Conservation (phyloP, 2,888 invertebrate species). For the Philereme vetulata region DNA sequence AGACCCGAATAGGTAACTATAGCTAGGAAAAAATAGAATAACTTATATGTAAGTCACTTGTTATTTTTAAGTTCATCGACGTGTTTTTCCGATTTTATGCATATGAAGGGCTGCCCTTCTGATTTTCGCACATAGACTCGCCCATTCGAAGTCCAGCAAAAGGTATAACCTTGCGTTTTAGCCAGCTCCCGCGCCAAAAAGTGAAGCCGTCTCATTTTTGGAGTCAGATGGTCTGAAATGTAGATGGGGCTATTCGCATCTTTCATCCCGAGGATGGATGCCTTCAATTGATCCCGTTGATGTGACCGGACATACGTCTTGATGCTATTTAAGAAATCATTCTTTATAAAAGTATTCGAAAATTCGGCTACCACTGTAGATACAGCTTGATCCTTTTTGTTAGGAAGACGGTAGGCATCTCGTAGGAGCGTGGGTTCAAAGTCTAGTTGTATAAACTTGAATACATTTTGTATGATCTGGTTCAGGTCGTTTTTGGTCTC, state of each 20-base stretch:
- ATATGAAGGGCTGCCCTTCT: slow-evolving; percentile 5
- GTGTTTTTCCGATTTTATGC: slow-evolving; percentile 7
- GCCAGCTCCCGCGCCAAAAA: slow-evolving; percentile 12
- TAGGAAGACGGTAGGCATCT: not conserved
- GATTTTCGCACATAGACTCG: slow-evolving; percentile 11
- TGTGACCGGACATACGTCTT: not conserved
- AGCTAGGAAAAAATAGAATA: not conserved
- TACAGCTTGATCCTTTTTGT: not conserved
- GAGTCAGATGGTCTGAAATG: slow-evolving; percentile 15
- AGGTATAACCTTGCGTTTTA: slow-evolving; percentile 8
- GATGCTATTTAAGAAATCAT: not conserved
- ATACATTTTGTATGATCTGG: not conserved
- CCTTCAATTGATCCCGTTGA: not conserved
- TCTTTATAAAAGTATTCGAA: too few relatives aligned
- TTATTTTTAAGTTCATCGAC: slow-evolving; percentile 1
- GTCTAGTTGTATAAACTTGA: not conserved
- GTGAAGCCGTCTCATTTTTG: slow-evolving; percentile 15
- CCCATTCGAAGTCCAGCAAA: slow-evolving; percentile 18
- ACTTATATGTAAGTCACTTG: not conserved
- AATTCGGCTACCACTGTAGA: not conserved
- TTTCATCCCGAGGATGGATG: not conserved
- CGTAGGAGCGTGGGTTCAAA: not conserved
- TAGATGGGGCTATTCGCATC: slow-evolving; percentile 6
- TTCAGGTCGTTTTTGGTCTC: not conserved
- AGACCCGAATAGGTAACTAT: not conserved